Evolutionary conservation across 1,140 invertebrate genomes (phyloP), one percentile per base, ranked within the genome.

Genomic region (Spodoptera frugiperda): DNA sequence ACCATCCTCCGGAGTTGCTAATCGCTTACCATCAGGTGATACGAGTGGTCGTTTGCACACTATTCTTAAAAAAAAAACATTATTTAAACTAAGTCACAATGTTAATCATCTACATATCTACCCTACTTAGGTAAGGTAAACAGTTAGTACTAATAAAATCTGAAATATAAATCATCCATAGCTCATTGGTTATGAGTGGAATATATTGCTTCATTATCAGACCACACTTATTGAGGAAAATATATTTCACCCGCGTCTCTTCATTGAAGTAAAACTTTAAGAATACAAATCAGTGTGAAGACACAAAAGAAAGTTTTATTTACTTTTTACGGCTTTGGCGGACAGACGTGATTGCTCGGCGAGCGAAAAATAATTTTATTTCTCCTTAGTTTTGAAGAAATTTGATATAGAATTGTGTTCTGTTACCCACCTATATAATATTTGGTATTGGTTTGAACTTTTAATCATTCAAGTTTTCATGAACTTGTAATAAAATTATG

Each of bases 261-360:
- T 68, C 44, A 21, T 65, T n/a, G 61, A 4, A 14, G n/a, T 44
- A 12, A 44, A 39, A 71, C 68, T 19, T 39, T 25, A 33, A 71
- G 68, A 71, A 71, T 71, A 71, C 51, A 71, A 71, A 71, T 71
- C 21, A 71, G 68, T 71, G 68, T 71, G 68, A 71, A 55, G 15
- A 55, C 51, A 46, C 30, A 71, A 71, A 54, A 33, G 44, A 55
- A 71, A 53, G 44, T 71, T 19, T 71, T 71, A 71, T 71, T 44
- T 71, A 71, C 68, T 57, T 71, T 68, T 71, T 70, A 71, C 68
- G 39, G 30, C 53, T 71, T 21, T 57, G 25, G 51, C 68, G 53
- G 33, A 55, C 51, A 46, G 53, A 71, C 51, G n/a, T 39, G 68
- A 44, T 53, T 71, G 30, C 68, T 44, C 25, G 17, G 14, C 33